Conservation (phyloP, 2,797 vertebrate species). For the Sandelia bainsii region DNA sequence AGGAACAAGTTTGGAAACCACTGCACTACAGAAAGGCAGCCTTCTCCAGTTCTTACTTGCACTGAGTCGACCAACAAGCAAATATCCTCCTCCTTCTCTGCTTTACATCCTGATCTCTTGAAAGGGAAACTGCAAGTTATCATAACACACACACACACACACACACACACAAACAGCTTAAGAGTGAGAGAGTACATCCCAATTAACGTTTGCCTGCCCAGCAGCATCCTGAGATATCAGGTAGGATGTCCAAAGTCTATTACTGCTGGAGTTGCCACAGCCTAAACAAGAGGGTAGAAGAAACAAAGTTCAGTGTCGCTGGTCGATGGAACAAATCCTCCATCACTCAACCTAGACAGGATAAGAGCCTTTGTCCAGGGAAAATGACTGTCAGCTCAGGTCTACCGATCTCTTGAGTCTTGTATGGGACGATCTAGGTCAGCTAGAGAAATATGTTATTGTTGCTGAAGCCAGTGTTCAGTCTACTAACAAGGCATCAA, state of each 20-base stretch:
- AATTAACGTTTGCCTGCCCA: slow-evolving; percentile 13
- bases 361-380: slow-evolving; percentile 44
- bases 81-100: slow-evolving; percentile 56
- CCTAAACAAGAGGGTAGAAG: neutral
- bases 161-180: slow-evolving; percentile 5
- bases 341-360: slow-evolving; percentile 42
- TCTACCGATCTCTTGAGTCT: neutral
- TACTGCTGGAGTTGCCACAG: neutral
- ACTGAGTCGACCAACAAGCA: slow-evolving; percentile 55
- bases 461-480: slow-evolving; percentile 19
- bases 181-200: neutral
- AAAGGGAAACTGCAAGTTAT: slow-evolving; percentile 30
- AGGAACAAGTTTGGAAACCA: slow-evolving; percentile 1
- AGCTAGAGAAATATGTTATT: slow-evolving; percentile 23
- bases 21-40: slow-evolving; percentile 13
- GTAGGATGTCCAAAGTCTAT: slow-evolving; percentile 8
- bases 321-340: slow-evolving; percentile 56
- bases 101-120: slow-evolving; percentile 54
- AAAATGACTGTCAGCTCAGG: slow-evolving; percentile 52
- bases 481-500: slow-evolving; percentile 9
- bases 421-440: slow-evolving; percentile 37
- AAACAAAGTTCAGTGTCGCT: slow-evolving; percentile 39
- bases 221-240: slow-evolving; percentile 4
- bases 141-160: slow-evolving; percentile 16
- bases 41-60: neutral